A percentile compares a stretch with the other conserved stretches of the same genome.
phyloP scores from a whole-genome alignment of 2,888 invertebrate genomes.

The Oxyteleia sp. region DNA sequence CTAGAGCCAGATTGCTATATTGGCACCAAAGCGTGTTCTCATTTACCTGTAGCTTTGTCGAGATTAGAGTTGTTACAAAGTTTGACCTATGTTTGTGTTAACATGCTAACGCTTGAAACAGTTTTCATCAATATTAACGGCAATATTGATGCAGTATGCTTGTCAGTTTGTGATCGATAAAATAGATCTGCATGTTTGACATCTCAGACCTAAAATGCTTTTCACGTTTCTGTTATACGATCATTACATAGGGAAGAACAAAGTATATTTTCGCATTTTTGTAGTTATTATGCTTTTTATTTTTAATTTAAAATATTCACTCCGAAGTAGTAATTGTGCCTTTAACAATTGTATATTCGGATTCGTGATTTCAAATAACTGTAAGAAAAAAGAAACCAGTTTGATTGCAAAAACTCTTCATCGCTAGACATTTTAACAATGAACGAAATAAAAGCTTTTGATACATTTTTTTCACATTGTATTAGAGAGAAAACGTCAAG shows the following conservation, averaged over 20 bases:
- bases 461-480: constrained; percentile 1
- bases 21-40: constrained; percentile 53
- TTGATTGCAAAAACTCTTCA: constrained; percentile 18
- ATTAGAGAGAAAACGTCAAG: constrained; percentile 16
- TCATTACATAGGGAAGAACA: no score
- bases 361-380: constrained; percentile 20
- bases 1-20: constrained; percentile 54
- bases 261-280: no score
- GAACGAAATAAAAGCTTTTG: constrained; percentile 32
- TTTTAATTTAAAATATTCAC: background rate
- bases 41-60: constrained; percentile 61
- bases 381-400: constrained; percentile 16
- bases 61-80: constrained; percentile 56
- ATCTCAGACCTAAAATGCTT: constrained; percentile 20
- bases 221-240: background rate
- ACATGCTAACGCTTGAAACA: constrained; percentile 61
- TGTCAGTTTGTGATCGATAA: constrained; percentile 30
- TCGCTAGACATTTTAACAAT: constrained; percentile 21
- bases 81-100: constrained; percentile 54
- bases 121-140: constrained; percentile 52
- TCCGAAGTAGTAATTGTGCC: background rate
- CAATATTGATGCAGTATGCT: constrained; percentile 41
- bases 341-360: constrained; percentile 2
- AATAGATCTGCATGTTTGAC: constrained; percentile 24
- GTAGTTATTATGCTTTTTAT: no score